A percentile compares a stretch with the other conserved stretches of the same genome.
Evolutionary conservation across 2,797 vertebrate genomes (phyloP).

Genomic region (Picus viridis): DNA sequence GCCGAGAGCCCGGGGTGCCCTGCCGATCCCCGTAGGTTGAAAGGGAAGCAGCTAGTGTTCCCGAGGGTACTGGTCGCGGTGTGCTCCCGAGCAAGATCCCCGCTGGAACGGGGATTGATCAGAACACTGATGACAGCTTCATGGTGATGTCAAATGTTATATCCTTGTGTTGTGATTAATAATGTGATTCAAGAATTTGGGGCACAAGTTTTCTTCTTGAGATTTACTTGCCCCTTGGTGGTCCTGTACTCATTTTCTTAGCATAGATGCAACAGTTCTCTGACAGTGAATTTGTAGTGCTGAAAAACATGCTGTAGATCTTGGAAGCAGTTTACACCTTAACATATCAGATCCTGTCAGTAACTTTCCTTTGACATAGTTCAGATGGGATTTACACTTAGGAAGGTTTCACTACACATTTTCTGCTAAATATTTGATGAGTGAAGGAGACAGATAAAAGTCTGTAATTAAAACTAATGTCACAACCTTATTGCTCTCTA

Average conservation of each 20-base stretch:
- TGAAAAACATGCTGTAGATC: slow-evolving; percentile 53
- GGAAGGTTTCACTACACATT: background rate
- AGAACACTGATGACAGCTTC: background rate
- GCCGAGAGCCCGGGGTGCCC: too few relatives aligned
- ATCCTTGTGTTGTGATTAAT: slow-evolving; percentile 57
- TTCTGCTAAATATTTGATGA: background rate
- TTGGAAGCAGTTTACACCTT: slow-evolving; percentile 59
- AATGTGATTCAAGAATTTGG: slow-evolving; percentile 37
- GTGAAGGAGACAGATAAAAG: background rate
- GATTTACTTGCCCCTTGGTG: slow-evolving; percentile 43
- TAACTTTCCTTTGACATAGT: slow-evolving; percentile 60
- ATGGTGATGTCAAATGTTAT: background rate
- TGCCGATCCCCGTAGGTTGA: too few relatives aligned
- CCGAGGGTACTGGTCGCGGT: too few relatives aligned
- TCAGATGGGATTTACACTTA: slow-evolving; percentile 40
- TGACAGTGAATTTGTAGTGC: slow-evolving; percentile 24
- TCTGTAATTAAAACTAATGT: background rate
- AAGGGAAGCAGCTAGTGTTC: too few relatives aligned
- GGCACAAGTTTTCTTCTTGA: slow-evolving; percentile 61
- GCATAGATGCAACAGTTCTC: slow-evolving; percentile 8
- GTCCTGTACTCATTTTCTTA: slow-evolving; percentile 48
- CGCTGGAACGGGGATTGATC: too few relatives aligned
- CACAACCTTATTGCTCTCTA: background rate
- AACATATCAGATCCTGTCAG: slow-evolving; percentile 46
- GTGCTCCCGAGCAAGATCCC: too few relatives aligned